Evolutionary conservation across 2,888 invertebrate genomes (phyloP).

Genomic region (Coecobrya sp.): DNA sequence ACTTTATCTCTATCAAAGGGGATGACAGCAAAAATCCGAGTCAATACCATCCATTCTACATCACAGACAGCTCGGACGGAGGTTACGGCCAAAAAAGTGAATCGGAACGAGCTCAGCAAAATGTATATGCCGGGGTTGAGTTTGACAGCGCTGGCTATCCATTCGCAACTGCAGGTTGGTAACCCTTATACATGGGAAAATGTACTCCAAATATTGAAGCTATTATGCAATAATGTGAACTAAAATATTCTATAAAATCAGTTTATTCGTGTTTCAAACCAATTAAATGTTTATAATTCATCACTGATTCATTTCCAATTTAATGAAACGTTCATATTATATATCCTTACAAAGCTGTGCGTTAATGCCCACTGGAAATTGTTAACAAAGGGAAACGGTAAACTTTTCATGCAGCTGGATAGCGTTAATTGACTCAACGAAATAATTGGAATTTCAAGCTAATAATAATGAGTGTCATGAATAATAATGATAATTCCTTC

Average conservation of each 20-base stretch:
- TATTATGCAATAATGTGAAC: neutral
- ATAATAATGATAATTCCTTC: neutral
- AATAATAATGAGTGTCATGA: neutral
- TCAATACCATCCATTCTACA: constrained; percentile 97
- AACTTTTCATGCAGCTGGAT: constrained; percentile 59
- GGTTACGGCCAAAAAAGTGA: constrained; percentile 94
- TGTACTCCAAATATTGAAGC: neutral
- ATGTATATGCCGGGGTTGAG: constrained; percentile 94
- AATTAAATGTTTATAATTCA: neutral
- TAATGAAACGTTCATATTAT: constrained; percentile 1
- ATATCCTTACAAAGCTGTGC: constrained; percentile 64
- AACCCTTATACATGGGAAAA: neutral
- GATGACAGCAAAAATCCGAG: constrained; percentile 94
- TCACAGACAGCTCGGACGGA: constrained; percentile 95
- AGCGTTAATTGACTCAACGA: neutral
- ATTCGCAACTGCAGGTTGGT: constrained; percentile 92
- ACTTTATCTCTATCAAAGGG: constrained; percentile 87
- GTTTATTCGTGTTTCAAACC: too few species aligned
- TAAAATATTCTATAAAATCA: neutral
- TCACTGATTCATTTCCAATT: neutral
- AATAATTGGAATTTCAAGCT: neutral
- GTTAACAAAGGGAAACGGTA: constrained; percentile 33
- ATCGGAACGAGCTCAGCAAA: constrained; percentile 91
- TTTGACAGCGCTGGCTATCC: constrained; percentile 93
- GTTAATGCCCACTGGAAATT: constrained; percentile 74